Conservation (phyloP, 2,888 invertebrate species). For the Mimachlamys varia region DNA sequence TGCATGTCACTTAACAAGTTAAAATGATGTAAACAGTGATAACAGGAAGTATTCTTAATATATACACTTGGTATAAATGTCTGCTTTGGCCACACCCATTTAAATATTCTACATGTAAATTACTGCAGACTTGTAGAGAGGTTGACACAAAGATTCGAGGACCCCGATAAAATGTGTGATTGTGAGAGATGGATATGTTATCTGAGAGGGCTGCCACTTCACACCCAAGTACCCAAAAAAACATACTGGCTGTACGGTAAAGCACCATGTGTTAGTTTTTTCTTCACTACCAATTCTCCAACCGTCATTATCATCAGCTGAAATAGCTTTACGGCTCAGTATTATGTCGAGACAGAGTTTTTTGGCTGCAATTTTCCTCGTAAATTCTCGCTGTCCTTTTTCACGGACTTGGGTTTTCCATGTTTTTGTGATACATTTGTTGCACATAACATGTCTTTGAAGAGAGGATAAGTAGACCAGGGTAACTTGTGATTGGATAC, state of each 20-base stretch:
- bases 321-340: not conserved
- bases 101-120: conserved; percentile 1
- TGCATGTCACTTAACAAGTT: not conserved
- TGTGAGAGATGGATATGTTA: conserved; percentile 23
- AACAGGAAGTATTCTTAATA: not conserved
- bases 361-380: not conserved
- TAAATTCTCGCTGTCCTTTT: conserved; percentile 31
- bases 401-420: not conserved
- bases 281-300: not conserved
- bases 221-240: conserved; percentile 8
- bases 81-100: not conserved
- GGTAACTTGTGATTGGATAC: not conserved
- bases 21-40: not conserved
- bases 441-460: conserved; percentile 29
- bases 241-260: not conserved
- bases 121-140: not conserved
- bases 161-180: conserved; percentile 17
- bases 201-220: not conserved
- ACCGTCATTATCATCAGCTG: conserved; percentile 21
- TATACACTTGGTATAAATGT: not conserved
- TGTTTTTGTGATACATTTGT: conserved; percentile 28
- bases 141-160: conserved; percentile 13
- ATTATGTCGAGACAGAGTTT: not conserved
- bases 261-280: conserved; percentile 1
- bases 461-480: not conserved